Evolutionary conservation across 2,797 vertebrate genomes (phyloP), one percentile per base, ranked within the genome.

Genomic region (Silurus lanzhouensis): DNA sequence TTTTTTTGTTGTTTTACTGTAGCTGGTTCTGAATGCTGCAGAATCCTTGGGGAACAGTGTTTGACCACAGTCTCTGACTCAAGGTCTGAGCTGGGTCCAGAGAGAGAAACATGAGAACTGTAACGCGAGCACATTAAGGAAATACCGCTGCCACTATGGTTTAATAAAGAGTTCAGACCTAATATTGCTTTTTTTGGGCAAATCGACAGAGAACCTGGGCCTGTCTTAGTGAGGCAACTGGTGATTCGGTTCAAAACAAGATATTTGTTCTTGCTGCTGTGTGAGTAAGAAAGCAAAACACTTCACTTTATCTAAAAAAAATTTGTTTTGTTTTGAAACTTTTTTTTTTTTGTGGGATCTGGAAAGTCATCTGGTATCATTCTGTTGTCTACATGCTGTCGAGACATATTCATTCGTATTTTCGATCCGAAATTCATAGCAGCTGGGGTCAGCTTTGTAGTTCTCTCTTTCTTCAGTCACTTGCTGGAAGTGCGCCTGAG

Each of bases 141-240:
- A 91, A 91, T 91, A 86, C 88, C 88, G 89, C 83, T 77, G 78
- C 84, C 83, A 84, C 83, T 89, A 58, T 89, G 88, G 87, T 89
- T 91, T 90, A 90, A 88, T 89, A 87, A 86, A 87, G 64, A 76
- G 82, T 86, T 89, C 63, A 86, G 87, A 85, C 78, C 77, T 84
- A 88, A 88, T 90, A 88, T 87, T 90, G 83, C 89, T 89, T 80
- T 91, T 91, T 91, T 88, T 85, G 88, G 88, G 85, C 84, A 87
- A 85, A 84, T 88, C 78, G 70, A 27, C 20, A 85, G 74, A 87
- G 86, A 66, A 88, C 81, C 66, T 83, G 76, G 77, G 81, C 75
- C 64, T 86, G 70, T 82, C 81, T 61, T 20, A 38, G 57, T 79
- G 81, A 87, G 82, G 77, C 75, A 80, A 82, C 55, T 25, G 70